These are phyloP conservation scores for Dendroctonus valens DNA, from an alignment of 1,140 invertebrate species.

Conservation along the genomic window DNA sequence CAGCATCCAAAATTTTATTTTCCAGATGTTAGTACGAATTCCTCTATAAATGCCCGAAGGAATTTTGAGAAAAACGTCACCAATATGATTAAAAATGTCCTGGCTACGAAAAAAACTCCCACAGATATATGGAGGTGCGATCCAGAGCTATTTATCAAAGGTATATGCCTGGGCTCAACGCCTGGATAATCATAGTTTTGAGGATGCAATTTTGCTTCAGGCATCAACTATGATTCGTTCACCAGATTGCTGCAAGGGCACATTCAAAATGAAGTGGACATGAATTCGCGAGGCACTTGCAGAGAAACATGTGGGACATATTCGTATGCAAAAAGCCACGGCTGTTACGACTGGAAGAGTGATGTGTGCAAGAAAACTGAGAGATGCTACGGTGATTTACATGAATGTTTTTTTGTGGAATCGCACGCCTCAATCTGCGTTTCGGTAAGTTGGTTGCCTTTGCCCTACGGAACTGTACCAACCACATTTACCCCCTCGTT, in stretches of 20 bases:
- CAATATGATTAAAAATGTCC: not conserved
- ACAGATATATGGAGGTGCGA: constrained; percentile 73
- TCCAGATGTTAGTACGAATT: not conserved
- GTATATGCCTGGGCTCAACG: constrained; percentile 47
- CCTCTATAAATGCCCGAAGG: constrained; percentile 4
- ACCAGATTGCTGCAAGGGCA: constrained; percentile 79
- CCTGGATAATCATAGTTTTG: not conserved
- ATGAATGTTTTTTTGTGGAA: constrained; percentile 75
- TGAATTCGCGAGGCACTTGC: constrained; percentile 70
- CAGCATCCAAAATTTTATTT: no score
- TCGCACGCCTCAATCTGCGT: constrained; percentile 81
- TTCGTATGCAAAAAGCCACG: constrained; percentile 61
- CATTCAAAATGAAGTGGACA: constrained; percentile 81
- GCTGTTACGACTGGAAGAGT: constrained; percentile 63
- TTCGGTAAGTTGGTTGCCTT: constrained; percentile 54
- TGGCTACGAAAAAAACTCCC: constrained; percentile 53
- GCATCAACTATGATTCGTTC: constrained; percentile 71
- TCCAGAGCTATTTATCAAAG: constrained; percentile 61
- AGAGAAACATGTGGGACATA: constrained; percentile 74
- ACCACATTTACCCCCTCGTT: no score
- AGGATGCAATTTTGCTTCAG: constrained; percentile 46
- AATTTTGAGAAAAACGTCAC: constrained; percentile 1
- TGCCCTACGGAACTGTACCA: no score
- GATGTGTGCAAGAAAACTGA: constrained; percentile 64
- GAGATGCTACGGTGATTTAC: constrained; percentile 66